phyloP scores from a whole-genome alignment of 2,113 vertebrate genomes.

The Embiotoca jacksoni region DNA sequence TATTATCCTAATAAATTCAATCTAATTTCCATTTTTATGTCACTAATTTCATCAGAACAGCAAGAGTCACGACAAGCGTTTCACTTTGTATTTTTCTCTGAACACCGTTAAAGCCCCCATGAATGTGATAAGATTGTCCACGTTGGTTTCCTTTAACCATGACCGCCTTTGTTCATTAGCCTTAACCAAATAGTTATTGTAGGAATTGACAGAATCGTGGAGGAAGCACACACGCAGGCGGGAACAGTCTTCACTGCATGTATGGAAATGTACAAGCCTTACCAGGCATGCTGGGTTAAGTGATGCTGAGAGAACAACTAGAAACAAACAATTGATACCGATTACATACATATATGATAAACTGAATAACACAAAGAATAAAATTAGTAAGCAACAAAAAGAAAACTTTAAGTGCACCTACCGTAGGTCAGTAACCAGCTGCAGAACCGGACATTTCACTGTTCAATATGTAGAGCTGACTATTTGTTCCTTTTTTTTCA shows the following conservation, averaged over 20 bases:
- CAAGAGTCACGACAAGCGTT: slow-evolving; percentile 8
- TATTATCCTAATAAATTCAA: slow-evolving; percentile 1
- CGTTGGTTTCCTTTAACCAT: neutral
- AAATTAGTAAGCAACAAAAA: too few species aligned
- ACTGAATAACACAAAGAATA: too few species aligned
- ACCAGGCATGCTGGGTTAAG: too few species aligned
- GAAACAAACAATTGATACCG: too few species aligned
- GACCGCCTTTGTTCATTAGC: slow-evolving; percentile 2
- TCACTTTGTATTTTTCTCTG: slow-evolving; percentile 6
- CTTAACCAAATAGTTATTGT: slow-evolving; percentile 11
- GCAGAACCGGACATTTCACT: too few species aligned
- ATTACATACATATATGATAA: too few species aligned
- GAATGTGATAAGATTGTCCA: neutral
- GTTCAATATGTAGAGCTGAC: too few species aligned
- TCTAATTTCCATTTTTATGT: neutral
- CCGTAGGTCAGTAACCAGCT: too few species aligned
- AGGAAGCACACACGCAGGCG: neutral
- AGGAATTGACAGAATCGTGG: slow-evolving; percentile 4
- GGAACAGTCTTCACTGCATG: neutral
- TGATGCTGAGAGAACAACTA: too few species aligned
- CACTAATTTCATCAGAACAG: too few species aligned
- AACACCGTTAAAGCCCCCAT: neutral
- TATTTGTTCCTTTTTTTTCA: too few species aligned
- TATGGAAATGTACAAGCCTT: slow-evolving; percentile 1
- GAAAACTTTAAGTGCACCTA: too few species aligned